Percentiles rank a stretch among this genome's conserved stretches.
These are phyloP conservation scores for Acromyrmex heyeri DNA, from an alignment of 1,140 invertebrate genomes.

Conservation along the genomic window DNA sequence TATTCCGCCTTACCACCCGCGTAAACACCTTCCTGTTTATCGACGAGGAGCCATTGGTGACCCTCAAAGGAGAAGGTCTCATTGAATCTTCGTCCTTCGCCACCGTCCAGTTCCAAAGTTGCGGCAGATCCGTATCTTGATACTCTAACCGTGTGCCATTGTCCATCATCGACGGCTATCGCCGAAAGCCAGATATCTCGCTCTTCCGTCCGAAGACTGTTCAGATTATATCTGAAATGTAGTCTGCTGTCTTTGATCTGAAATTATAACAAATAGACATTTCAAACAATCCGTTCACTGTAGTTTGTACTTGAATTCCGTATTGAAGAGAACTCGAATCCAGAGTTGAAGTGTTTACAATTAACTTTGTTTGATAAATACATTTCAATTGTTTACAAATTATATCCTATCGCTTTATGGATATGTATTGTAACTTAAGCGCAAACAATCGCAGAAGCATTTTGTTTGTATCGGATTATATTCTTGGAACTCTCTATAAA, in stretches of 20 bases:
- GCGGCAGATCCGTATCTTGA: conserved; percentile 97
- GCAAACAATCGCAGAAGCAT: too few species aligned
- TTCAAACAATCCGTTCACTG: neutral
- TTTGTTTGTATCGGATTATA: too few species aligned
- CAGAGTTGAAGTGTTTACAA: too few species aligned
- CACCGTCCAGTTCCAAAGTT: conserved; percentile 97
- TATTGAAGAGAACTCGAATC: too few species aligned
- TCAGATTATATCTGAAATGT: conserved; percentile 97
- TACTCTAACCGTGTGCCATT: conserved; percentile 97
- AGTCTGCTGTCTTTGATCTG: conserved; percentile 95
- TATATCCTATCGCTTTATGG: too few species aligned
- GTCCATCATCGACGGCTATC: conserved; percentile 97
- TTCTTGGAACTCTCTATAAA: too few species aligned
- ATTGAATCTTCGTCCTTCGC: conserved; percentile 97
- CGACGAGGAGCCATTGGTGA: conserved; percentile 96
- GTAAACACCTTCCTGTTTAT: conserved; percentile 97
- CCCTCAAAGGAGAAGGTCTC: conserved; percentile 96
- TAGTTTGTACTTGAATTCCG: too few species aligned
- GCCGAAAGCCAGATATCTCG: conserved; percentile 96
- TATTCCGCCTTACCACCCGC: conserved; percentile 98
- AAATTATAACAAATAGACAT: conserved; percentile 54
- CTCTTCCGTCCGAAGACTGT: conserved; percentile 95
- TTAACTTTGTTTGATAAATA: too few species aligned
- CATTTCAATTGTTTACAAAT: too few species aligned
- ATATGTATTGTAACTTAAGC: too few species aligned